Evolutionary conservation across 2,113 vertebrate species (phyloP).

Genomic region (Halcyon malimbica): DNA sequence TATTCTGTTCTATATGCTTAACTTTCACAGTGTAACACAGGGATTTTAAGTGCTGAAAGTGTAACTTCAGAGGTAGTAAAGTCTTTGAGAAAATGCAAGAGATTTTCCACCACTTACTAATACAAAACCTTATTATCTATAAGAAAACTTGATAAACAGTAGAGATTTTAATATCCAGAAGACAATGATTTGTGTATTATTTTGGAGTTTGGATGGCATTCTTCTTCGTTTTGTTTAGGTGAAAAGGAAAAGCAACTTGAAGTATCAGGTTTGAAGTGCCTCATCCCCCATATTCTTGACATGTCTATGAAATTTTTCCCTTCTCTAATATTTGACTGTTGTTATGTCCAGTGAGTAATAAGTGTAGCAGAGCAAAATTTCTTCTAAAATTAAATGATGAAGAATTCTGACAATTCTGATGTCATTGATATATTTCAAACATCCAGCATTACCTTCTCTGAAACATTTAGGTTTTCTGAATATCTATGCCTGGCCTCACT

Average conservation of each 20-base stretch:
- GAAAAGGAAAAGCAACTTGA: background rate
- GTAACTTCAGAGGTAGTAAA: background rate
- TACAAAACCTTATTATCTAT: background rate
- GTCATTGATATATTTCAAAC: background rate
- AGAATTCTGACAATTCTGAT: background rate
- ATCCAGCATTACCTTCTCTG: background rate
- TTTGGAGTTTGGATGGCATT: background rate
- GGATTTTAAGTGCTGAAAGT: background rate
- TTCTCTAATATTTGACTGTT: background rate
- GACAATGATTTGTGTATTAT: background rate
- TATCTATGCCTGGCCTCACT: background rate
- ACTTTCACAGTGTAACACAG: background rate
- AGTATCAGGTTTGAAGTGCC: background rate
- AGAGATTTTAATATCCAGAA: background rate
- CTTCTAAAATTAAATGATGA: background rate
- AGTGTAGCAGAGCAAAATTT: background rate
- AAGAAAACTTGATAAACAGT: background rate
- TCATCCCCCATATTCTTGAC: background rate
- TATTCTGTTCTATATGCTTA: background rate
- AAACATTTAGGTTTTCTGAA: background rate
- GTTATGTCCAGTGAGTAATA: background rate
- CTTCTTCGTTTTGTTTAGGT: background rate
- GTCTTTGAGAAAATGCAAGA: background rate
- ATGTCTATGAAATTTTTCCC: background rate
- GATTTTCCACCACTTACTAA: background rate